These are phyloP conservation scores for Eugnorisma glareosa DNA, from an alignment of 2,888 invertebrate species.

Conservation along the genomic window DNA sequence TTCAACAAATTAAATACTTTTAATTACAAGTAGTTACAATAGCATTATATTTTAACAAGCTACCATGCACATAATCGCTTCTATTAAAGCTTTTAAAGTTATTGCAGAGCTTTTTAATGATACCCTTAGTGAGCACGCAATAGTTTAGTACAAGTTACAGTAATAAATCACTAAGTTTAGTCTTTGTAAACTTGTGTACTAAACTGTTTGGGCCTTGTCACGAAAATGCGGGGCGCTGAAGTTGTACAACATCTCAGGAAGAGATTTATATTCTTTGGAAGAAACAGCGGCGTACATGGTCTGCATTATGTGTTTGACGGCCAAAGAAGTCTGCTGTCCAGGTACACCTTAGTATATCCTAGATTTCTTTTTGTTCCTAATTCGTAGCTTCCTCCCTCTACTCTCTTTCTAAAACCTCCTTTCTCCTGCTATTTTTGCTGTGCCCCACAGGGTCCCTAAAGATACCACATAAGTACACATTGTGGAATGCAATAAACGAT, in stretches of 20 bases:
- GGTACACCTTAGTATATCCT: conserved; percentile 75
- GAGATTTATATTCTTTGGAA: conserved; percentile 77
- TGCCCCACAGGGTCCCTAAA: neutral
- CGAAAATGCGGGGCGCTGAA: conserved; percentile 43
- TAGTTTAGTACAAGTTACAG: conserved; percentile 29
- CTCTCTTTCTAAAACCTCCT: neutral
- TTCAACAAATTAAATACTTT: conserved; percentile 24
- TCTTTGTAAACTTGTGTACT: conserved; percentile 21
- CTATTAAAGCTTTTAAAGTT: conserved; percentile 68
- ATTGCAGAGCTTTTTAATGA: conserved; percentile 64
- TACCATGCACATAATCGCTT: conserved; percentile 1
- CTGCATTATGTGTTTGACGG: conserved; percentile 89
- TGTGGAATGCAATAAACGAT: neutral
- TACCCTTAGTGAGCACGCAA: conserved; percentile 41
- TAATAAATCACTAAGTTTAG: conserved; percentile 41
- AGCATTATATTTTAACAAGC: conserved; percentile 43
- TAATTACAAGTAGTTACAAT: conserved; percentile 26
- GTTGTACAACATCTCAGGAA: conserved; percentile 40
- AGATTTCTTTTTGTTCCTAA: neutral
- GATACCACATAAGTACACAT: neutral
- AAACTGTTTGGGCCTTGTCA: conserved; percentile 22
- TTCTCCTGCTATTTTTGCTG: neutral
- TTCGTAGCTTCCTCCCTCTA: neutral
- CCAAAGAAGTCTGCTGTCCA: conserved; percentile 86
- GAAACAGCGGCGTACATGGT: conserved; percentile 88